Percentiles rank a stretch among this genome's conserved stretches.
phyloP scores from a whole-genome alignment of 1,140 invertebrate species.

The Hormaphis cornu region DNA sequence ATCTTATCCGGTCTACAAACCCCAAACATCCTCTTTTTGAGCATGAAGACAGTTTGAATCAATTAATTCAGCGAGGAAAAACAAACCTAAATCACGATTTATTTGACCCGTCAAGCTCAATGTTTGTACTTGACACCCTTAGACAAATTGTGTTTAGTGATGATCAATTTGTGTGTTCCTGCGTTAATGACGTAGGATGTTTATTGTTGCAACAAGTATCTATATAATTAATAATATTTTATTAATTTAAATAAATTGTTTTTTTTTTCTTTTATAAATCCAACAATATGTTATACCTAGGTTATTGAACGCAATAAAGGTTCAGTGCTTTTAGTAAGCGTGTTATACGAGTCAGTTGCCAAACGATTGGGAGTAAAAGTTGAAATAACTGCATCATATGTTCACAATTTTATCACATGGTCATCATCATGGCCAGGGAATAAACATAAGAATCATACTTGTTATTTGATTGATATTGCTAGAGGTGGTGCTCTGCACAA shows the following conservation, averaged over 20 bases:
- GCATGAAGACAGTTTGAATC: background rate
- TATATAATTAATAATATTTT: too few species aligned
- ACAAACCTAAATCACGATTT: conserved; percentile 2
- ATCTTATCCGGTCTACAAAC: background rate
- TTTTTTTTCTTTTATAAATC: background rate
- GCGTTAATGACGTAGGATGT: background rate
- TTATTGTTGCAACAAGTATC: background rate
- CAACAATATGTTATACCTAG: background rate
- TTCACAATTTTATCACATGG: conserved; percentile 18
- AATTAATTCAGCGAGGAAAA: background rate
- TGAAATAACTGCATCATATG: background rate
- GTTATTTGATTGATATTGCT: conserved; percentile 4
- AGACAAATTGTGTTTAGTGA: background rate
- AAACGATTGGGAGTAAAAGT: conserved; percentile 26
- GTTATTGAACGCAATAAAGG: background rate
- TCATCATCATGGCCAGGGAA: conserved; percentile 1
- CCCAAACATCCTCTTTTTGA: background rate
- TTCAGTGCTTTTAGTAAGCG: background rate
- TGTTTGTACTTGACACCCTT: background rate
- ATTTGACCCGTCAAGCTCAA: background rate
- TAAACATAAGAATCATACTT: background rate
- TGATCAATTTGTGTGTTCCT: background rate
- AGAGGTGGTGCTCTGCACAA: background rate
- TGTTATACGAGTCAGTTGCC: conserved; percentile 7
- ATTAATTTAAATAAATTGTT: background rate